Percentiles rank a stretch among this genome's conserved stretches.
Evolutionary conservation across 2,797 vertebrate genomes (phyloP).

Genomic region (Danio tinwini): DNA sequence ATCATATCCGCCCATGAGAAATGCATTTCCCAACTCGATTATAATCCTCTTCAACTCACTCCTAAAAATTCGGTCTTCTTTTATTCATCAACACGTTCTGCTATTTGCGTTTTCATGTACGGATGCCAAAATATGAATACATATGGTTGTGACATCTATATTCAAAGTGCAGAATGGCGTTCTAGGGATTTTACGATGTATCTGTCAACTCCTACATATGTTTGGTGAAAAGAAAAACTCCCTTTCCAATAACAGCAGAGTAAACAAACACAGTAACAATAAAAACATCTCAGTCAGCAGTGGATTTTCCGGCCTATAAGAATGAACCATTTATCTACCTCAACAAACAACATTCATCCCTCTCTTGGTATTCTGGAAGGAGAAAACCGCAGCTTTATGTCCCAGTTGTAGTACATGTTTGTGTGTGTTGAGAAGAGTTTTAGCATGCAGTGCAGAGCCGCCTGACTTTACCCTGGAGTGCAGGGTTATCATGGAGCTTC

Average conservation of each 20-base stretch:
- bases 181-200: constrained; percentile 34
- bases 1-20: not conserved
- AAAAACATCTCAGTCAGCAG: constrained; percentile 32
- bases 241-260: constrained; percentile 38
- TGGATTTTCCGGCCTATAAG: constrained; percentile 19
- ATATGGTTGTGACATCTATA: constrained; percentile 7
- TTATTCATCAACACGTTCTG: constrained; percentile 33
- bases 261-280: constrained; percentile 43
- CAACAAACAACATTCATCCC: constrained; percentile 30
- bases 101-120: constrained; percentile 39
- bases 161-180: constrained; percentile 15
- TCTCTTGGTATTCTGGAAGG: constrained; percentile 30
- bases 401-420: constrained; percentile 22
- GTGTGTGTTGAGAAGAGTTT: not conserved
- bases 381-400: constrained; percentile 15
- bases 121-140: constrained; percentile 20
- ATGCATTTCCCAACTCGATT: not conserved
- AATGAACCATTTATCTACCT: constrained; percentile 36
- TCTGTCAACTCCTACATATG: constrained; percentile 25
- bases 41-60: not conserved
- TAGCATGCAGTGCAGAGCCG: not conserved
- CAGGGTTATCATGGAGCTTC: constrained; percentile 20
- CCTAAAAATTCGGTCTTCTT: constrained; percentile 9
- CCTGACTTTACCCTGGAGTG: constrained; percentile 21
- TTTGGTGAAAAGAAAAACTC: constrained; percentile 42